Conservation (phyloP, 2,113 vertebrate species). For the Scytalopus superciliaris region DNA sequence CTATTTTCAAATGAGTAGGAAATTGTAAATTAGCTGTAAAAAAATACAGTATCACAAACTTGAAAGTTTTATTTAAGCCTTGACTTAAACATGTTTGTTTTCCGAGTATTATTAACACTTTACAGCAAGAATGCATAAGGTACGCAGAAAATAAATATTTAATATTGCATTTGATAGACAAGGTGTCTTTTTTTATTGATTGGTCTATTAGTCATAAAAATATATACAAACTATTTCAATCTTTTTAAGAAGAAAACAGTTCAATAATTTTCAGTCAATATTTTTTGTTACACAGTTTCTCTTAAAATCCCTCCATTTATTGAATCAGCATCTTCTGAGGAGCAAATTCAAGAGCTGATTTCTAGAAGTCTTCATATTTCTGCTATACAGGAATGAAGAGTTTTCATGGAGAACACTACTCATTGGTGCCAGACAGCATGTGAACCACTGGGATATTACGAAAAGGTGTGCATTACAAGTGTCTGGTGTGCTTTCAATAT, state of each 20-base stretch:
- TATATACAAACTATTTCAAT: not conserved
- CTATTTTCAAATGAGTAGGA: not conserved
- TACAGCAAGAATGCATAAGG: not conserved
- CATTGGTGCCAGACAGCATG: rapidly evolving
- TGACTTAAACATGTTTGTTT: not conserved
- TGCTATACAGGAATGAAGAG: not conserved
- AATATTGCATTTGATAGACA: not conserved
- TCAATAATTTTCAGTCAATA: not conserved
- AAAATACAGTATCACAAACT: not conserved
- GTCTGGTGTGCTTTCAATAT: not conserved
- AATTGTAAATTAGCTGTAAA: not conserved
- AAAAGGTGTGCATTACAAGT: not conserved
- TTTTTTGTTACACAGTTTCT: not conserved
- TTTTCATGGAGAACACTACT: not conserved
- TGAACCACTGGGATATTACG: not conserved
- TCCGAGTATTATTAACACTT: not conserved
- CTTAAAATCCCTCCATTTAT: not conserved
- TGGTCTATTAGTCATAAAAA: not conserved
- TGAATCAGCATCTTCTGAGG: not conserved
- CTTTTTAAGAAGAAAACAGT: not conserved
- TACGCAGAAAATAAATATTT: not conserved
- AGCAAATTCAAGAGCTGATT: not conserved
- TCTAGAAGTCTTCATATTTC: not conserved
- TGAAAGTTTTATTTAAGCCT: not conserved
- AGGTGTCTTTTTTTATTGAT: not conserved